Percentiles rank a stretch among this genome's conserved stretches.
Conservation (phyloP, 2,888 invertebrate genomes). For the Ormyrus thymus region DNA sequence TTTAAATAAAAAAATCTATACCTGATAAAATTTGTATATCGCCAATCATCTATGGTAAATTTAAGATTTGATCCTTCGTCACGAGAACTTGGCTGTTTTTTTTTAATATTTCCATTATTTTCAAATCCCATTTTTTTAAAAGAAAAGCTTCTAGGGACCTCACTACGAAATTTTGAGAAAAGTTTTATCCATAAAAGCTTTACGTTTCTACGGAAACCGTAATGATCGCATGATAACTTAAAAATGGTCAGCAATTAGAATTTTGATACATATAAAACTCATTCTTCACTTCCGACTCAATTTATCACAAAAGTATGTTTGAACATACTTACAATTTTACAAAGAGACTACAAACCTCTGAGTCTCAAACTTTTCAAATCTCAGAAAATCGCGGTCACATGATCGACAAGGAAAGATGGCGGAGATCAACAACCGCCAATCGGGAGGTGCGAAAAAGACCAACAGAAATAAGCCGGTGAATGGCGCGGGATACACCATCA, state of each 20-base stretch:
- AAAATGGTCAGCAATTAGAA: background rate
- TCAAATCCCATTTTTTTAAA: too few species aligned
- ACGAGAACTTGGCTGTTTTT: too few species aligned
- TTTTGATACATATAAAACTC: background rate
- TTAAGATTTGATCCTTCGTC: slow-evolving; percentile 59
- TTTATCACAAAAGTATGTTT: background rate
- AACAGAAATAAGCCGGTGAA: slow-evolving; percentile 8
- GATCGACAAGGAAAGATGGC: slow-evolving; percentile 13
- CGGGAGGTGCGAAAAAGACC: background rate
- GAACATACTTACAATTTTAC: background rate
- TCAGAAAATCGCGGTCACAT: background rate
- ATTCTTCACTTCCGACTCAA: background rate
- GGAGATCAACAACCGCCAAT: background rate
- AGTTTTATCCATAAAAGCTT: slow-evolving; percentile 28
- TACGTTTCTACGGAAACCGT: slow-evolving; percentile 46
- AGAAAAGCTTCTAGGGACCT: too few species aligned
- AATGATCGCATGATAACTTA: background rate
- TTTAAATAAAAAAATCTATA: slow-evolving; percentile 45
- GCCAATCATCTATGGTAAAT: slow-evolving; percentile 86
- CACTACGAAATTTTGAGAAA: background rate
- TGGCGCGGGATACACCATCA: slow-evolving; percentile 9
- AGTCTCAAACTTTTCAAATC: background rate
- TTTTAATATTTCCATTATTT: too few species aligned
- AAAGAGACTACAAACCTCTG: background rate
- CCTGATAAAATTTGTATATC: slow-evolving; percentile 80